Evolutionary conservation across 2,797 vertebrate genomes (phyloP).

Genomic region (Catamblyrhynchus diadema): DNA sequence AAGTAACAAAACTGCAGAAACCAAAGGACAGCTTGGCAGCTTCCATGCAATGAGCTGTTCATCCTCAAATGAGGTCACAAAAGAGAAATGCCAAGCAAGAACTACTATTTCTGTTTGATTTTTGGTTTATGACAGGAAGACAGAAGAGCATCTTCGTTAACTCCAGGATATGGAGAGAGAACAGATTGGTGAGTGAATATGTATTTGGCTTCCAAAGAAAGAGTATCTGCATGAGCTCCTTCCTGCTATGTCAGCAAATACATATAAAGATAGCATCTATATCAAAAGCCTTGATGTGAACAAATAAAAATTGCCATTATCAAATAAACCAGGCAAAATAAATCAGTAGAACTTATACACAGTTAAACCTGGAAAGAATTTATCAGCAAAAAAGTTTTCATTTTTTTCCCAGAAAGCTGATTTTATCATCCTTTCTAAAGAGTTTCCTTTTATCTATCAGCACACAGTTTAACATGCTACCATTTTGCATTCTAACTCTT

Average conservation of each 20-base stretch:
- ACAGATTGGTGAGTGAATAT: not conserved
- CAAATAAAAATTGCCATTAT: not conserved
- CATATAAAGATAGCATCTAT: not conserved
- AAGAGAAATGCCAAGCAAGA: not conserved
- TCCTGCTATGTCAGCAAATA: conserved; percentile 16
- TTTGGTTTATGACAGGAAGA: not conserved
- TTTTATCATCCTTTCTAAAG: not conserved
- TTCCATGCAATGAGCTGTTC: not conserved
- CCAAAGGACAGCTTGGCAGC: not conserved
- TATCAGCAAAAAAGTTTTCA: not conserved
- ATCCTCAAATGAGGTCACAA: not conserved
- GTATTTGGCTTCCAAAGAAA: not conserved
- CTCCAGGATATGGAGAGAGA: not conserved
- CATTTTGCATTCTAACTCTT: not conserved
- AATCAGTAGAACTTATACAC: not conserved
- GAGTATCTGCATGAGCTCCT: conserved; percentile 10
- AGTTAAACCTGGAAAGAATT: not conserved
- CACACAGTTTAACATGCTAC: not conserved
- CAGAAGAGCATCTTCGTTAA: not conserved
- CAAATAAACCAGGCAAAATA: not conserved
- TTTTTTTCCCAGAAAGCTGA: not conserved
- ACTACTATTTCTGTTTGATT: not conserved
- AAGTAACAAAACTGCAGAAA: not conserved
- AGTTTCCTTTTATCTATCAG: not conserved
- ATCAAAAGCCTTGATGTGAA: not conserved